Base-by-base conservation (phyloP, 1,140 invertebrate species). In the Parasteatoda tepidariorum region DNA sequence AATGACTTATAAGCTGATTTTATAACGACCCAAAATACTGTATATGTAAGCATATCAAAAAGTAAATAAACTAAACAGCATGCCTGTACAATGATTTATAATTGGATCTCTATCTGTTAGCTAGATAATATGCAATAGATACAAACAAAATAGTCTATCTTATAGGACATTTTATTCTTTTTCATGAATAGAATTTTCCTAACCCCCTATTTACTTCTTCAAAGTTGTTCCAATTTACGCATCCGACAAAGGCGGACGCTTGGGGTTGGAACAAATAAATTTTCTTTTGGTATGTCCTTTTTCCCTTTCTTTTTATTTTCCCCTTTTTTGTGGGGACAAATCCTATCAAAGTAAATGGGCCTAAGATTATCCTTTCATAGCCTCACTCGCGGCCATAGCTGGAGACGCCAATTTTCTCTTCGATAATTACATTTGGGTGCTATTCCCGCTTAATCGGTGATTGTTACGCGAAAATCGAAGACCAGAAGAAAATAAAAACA, bases 361-460 rank as follows among this genome's bases (percentile, higher is more conserved):
- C 66, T 41, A 70, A 82, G 78, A 82, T 70, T 82, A 82, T 82
- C 78, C 67, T 79, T 79, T 71, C 78, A 82, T 62, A 55, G 66
- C 22, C 24, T 70, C 61, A 31, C 78, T 62, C 48, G 55, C 54
- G 66, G 66, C 30, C 78, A 82, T 61, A 15, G 15, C 11, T n/a
- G 67, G 34, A 71, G 57, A 70, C 66, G 66, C 78, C 66, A 82
- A 70, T 82, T 82, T 82, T 71, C 67, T 31, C 61, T 28, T 70
- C 55, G 78, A 82, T 82, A 82, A 82, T 82, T 82, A 82, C 78
- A 82, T 82, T 82, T 82, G 67, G 78, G 31, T 71, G 78, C 78
- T 82, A 71, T 82, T 82, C 78, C 78, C 67, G 66, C 78, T 82
- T 82, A 82, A 82, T 82, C 66, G 78, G 78, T 82, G 78, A 82